Percentiles rank a stretch among this genome's conserved stretches.
phyloP scores from a whole-genome alignment of 2,113 vertebrate genomes.

The Thymallus thymallus region DNA sequence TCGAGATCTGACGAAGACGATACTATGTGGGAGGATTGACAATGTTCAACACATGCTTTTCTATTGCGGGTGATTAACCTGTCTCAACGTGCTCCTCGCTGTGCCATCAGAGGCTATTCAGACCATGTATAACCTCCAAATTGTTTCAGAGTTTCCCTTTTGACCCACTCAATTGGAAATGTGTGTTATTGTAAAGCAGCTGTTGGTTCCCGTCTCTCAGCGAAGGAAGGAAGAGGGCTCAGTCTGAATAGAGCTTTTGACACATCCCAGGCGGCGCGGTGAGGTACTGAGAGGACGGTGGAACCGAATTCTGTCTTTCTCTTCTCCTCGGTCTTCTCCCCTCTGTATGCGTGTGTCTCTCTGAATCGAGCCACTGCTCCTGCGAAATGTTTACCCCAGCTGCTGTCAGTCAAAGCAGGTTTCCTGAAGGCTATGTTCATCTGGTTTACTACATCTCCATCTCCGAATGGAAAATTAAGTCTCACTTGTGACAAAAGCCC shows the following conservation, averaged over 20 bases:
- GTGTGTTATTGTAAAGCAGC: slow-evolving; percentile 46
- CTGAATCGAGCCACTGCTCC: slow-evolving; percentile 29
- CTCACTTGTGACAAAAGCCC: slow-evolving; percentile 31
- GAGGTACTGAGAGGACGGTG: slow-evolving; percentile 53
- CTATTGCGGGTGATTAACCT: slow-evolving; percentile 67
- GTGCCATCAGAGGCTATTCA: slow-evolving; percentile 66
- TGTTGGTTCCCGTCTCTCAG: slow-evolving; percentile 30
- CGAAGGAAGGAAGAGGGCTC: slow-evolving; percentile 45
- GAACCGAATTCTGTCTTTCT: slow-evolving; percentile 37
- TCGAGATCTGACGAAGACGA: slow-evolving; percentile 51
- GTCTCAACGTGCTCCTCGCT: slow-evolving; percentile 46
- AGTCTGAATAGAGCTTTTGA: slow-evolving; percentile 44
- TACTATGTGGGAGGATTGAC: slow-evolving; percentile 51
- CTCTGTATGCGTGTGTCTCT: no score
- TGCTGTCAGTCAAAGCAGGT: slow-evolving; percentile 44
- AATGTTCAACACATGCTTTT: slow-evolving; percentile 65
- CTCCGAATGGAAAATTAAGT: slow-evolving; percentile 7
- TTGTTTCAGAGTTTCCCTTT: slow-evolving; percentile 57
- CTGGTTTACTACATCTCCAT: slow-evolving; percentile 48
- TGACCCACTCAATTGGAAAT: slow-evolving; percentile 40
- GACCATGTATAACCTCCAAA: slow-evolving; percentile 48
- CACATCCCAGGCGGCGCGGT: slow-evolving; percentile 50
- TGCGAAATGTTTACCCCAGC: slow-evolving; percentile 61
- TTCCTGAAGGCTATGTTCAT: slow-evolving; percentile 48
- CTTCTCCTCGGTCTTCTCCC: slow-evolving; percentile 33